Evolutionary conservation across 2,113 vertebrate genomes (phyloP), one percentile per base, ranked within the genome.

Genomic region (Lophochroa leadbeateri): DNA sequence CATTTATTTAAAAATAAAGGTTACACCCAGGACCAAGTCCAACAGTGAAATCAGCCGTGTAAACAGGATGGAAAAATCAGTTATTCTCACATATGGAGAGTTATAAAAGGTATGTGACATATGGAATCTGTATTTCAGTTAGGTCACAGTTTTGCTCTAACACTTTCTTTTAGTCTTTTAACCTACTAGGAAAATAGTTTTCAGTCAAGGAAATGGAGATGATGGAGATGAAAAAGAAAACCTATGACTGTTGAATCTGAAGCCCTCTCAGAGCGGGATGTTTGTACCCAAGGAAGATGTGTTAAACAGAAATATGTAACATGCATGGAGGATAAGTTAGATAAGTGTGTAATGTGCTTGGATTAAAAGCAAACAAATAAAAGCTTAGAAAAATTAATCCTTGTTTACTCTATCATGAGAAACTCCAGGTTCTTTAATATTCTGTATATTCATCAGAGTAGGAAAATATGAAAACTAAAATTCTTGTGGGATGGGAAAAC

Each of bases 41-140:
- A 94, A 88, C 53, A 92, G 91, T 96, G 96, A 97, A 96, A 95
- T 96, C 95, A 97, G 69, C 68, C 90, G 7, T 83, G 88, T 95
- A 96, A 94, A 96, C 88, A 95, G 84, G 75, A 84, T 86, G 81
- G 94, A 88, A 91, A 97, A 96, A 92, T 65, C 94, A 88, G 88
- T 82, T 93, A 75, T 89, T 82, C 83, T 91, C 83, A 90, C 82
- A 91, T 47, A 94, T 41, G 63, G 76, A 79, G 74, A 74, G 65
- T 91, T 94, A 79, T 74, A 92, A 89, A 94, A 89, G 83, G 63
- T 94, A 93, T 69, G 44, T 91, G 86, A 82, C 94, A 92, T 91
- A 92, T 50, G 49, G 65, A 80, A 87, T 94, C 91, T 65, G 44
- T 82, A 85, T 87, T 94, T 88, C 77, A 79, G 27, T 97, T 88